Evolutionary conservation across 1,140 invertebrate genomes (phyloP).

Genomic region (Brachionus rotundiformis): DNA sequence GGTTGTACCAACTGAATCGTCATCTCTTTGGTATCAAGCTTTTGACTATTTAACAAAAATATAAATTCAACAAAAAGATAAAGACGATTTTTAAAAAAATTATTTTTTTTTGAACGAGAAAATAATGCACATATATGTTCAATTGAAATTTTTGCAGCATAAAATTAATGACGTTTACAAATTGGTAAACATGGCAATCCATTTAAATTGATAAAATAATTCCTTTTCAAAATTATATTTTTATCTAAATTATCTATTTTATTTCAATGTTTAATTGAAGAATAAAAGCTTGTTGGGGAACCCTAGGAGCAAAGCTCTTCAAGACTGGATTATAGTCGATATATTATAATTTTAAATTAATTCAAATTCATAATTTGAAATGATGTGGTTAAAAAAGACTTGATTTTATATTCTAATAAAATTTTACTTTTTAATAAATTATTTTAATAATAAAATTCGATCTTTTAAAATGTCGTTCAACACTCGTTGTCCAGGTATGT

Average conservation of each 20-base stretch:
- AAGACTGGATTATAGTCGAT: slow-evolving; percentile 1
- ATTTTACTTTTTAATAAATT: slow-evolving; percentile 10
- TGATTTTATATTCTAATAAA: slow-evolving; percentile 16
- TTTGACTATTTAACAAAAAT: not conserved
- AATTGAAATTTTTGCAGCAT: not conserved
- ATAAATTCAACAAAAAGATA: not conserved
- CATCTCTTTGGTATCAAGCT: not conserved
- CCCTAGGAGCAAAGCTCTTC: not conserved
- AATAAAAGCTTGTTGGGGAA: too few relatives aligned
- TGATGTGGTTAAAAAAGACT: slow-evolving; percentile 44
- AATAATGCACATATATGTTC: not conserved
- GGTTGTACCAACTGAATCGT: slow-evolving; percentile 31
- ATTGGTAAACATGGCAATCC: not conserved
- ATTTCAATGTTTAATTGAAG: too few relatives aligned
- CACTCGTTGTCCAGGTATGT: slow-evolving; percentile 37
- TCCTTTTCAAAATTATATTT: not conserved
- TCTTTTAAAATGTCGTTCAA: slow-evolving; percentile 41
- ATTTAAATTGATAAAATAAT: not conserved
- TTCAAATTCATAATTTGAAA: slow-evolving; percentile 41
- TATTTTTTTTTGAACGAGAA: not conserved
- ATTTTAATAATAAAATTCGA: slow-evolving; percentile 1
- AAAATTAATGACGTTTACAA: not conserved
- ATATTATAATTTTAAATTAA: slow-evolving; percentile 42
- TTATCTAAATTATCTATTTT: too few relatives aligned
- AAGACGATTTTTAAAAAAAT: slow-evolving; percentile 3